Conservation (phyloP, 2,888 invertebrate species). For the Clusia tigrina region DNA sequence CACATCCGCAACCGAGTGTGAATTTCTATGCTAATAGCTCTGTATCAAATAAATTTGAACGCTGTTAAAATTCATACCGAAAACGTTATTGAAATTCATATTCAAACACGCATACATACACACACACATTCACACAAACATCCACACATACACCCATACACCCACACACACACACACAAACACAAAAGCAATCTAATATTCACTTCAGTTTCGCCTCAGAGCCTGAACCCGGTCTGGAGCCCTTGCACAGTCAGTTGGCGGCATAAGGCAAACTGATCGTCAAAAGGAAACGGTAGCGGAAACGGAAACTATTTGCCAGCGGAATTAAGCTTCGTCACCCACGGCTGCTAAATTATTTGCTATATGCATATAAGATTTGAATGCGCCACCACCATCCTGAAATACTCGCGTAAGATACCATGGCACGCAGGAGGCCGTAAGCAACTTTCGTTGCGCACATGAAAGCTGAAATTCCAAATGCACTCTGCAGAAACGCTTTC, state of each 20-base stretch:
- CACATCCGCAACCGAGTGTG: constrained; percentile 35
- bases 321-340: background rate
- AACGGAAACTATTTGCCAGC: constrained; percentile 18
- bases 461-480: background rate
- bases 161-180: no score
- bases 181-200: no score
- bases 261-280: constrained; percentile 21
- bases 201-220: no score
- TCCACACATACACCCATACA: no score
- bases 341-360: background rate
- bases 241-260: background rate
- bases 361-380: constrained; percentile 14
- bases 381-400: constrained; percentile 10
- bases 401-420: no score
- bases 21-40: background rate
- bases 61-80: background rate
- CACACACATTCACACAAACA: background rate
- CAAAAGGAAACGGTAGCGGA: background rate
- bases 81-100: background rate
- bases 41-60: constrained; percentile 9
- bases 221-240: no score
- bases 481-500: background rate
- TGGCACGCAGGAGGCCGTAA: no score
- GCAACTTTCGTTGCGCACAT: background rate
- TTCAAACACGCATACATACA: constrained; percentile 11